Conservation (phyloP, 2,888 invertebrate genomes). For the Ganaspis brasiliensis region DNA sequence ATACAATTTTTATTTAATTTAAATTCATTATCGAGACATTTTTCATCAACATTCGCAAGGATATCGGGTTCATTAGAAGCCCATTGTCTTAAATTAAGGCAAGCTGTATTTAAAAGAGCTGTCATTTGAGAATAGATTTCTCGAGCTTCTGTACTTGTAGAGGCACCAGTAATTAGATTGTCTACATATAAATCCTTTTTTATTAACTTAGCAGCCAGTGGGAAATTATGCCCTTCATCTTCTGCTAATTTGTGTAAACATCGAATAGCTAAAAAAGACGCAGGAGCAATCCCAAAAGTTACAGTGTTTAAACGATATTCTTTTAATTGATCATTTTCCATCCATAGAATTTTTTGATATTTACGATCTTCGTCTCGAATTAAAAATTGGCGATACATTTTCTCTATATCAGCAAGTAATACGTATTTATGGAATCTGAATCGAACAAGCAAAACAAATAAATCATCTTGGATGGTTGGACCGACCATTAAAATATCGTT, state of each 20-base stretch:
- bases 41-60: background rate
- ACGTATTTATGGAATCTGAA: slow-evolving; percentile 3
- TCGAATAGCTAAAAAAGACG: slow-evolving; percentile 61
- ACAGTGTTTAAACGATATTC: background rate
- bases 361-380: slow-evolving; percentile 46
- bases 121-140: slow-evolving; percentile 51
- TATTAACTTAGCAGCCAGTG: slow-evolving; percentile 41
- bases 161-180: slow-evolving; percentile 51
- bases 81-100: slow-evolving; percentile 61
- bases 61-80: slow-evolving; percentile 56
- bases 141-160: slow-evolving; percentile 47
- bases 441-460: background rate
- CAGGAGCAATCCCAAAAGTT: slow-evolving; percentile 47
- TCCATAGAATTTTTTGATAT: slow-evolving; percentile 52
- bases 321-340: slow-evolving; percentile 8
- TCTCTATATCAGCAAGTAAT: background rate
- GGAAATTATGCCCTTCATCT: slow-evolving; percentile 8
- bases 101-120: slow-evolving; percentile 50
- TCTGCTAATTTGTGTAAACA: slow-evolving; percentile 54
- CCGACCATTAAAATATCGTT: slow-evolving; percentile 39
- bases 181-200: slow-evolving; percentile 58
- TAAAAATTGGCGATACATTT: background rate
- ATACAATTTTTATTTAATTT: background rate
- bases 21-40: background rate
- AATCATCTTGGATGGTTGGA: slow-evolving; percentile 30